A percentile compares a stretch with the other conserved stretches of the same genome.
Evolutionary conservation across 2,888 invertebrate genomes (phyloP).

Genomic region (Glaucopsyche alexis): DNA sequence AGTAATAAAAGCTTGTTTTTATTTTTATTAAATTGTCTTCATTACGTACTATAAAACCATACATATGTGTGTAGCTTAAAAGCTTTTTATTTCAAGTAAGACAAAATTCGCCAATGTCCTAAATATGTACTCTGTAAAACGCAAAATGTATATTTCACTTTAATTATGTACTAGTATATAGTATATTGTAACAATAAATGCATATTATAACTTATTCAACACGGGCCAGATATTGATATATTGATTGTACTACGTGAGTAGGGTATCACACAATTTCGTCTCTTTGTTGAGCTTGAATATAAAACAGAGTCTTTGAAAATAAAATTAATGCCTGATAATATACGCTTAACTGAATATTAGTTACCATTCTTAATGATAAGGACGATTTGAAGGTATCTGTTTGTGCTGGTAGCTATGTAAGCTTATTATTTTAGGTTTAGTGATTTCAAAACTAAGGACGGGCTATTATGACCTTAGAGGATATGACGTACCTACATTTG

Average conservation of each 20-base stretch:
- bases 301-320: neutral
- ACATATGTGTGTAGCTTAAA: too few relatives aligned
- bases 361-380: too few relatives aligned
- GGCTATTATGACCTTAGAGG: too few relatives aligned
- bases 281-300: neutral
- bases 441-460: too few relatives aligned
- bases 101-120: neutral
- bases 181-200: conserved; percentile 1
- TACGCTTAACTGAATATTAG: neutral
- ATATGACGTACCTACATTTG: too few relatives aligned
- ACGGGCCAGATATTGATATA: conserved; percentile 1
- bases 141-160: conserved; percentile 1
- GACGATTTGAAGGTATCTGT: too few relatives aligned
- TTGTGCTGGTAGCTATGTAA: too few relatives aligned
- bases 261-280: neutral
- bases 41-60: too few relatives aligned
- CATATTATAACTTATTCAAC: conserved; percentile 9
- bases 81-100: too few relatives aligned
- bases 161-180: neutral
- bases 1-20: too few relatives aligned
- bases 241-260: conserved; percentile 4
- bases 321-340: neutral
- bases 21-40: too few relatives aligned
- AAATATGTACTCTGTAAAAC: neutral
- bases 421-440: too few relatives aligned